phyloP scores from a whole-genome alignment of 2,888 invertebrate species.

The Gastrophysa polygoni region DNA sequence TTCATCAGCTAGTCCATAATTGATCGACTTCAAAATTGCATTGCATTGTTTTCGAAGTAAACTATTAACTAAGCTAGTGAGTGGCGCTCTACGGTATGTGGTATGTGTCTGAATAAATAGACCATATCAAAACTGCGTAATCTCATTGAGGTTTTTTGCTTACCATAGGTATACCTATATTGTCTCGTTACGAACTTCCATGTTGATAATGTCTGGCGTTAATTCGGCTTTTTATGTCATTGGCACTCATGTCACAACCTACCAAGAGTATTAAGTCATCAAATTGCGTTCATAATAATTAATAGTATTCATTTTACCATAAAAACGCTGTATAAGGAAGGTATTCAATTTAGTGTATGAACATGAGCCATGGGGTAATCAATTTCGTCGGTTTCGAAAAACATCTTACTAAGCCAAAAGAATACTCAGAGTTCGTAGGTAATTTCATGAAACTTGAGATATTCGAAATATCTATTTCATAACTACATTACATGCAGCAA shows the following conservation, averaged over 20 bases:
- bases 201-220: conserved; percentile 14
- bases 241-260: conserved; percentile 17
- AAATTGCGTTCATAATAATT: not conserved
- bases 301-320: not conserved
- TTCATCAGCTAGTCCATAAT: too few relatives aligned
- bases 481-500: too few relatives aligned
- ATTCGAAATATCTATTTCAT: too few relatives aligned
- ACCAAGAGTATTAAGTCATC: conserved; percentile 15
- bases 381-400: not conserved
- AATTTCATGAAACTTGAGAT: too few relatives aligned
- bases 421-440: too few relatives aligned
- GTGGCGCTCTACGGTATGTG: not conserved
- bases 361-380: not conserved
- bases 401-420: not conserved
- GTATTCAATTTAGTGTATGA: not conserved
- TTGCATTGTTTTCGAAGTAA: not conserved
- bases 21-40: not conserved
- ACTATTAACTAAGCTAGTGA: not conserved
- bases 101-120: not conserved
- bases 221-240: conserved; percentile 17
- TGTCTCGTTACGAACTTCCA: not conserved
- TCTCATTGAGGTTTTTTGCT: not conserved
- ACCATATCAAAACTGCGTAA: not conserved
- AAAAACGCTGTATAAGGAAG: not conserved
- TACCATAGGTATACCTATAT: too few relatives aligned